Evolutionary conservation across 2,888 invertebrate species (phyloP).

Genomic region (Clanis bilineata): DNA sequence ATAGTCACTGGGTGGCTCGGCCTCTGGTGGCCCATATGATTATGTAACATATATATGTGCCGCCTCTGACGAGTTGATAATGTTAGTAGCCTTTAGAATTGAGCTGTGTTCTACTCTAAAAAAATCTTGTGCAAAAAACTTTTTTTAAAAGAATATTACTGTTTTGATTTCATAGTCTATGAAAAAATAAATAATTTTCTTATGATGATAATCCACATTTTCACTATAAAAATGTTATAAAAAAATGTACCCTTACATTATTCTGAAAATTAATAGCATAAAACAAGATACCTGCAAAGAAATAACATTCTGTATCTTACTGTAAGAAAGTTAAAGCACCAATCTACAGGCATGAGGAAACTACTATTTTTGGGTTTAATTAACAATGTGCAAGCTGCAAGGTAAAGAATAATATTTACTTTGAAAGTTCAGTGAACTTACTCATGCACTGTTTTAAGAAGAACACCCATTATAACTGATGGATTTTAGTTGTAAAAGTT

Average conservation of each 20-base stretch:
- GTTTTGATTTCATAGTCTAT: too few relatives aligned
- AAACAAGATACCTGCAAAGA: background rate
- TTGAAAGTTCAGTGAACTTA: background rate
- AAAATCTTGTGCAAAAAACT: too few relatives aligned
- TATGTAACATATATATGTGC: too few relatives aligned
- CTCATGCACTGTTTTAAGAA: background rate
- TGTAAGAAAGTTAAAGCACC: background rate
- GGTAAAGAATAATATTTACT: constrained; percentile 6
- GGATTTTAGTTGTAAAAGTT: background rate
- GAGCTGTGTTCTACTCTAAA: too few relatives aligned
- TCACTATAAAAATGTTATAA: too few relatives aligned
- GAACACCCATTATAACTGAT: background rate
- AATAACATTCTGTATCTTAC: background rate
- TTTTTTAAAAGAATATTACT: too few relatives aligned
- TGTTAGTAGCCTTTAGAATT: too few relatives aligned
- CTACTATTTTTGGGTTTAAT: background rate
- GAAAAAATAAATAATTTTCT: too few relatives aligned
- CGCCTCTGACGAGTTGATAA: too few relatives aligned
- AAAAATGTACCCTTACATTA: background rate
- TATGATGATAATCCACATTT: too few relatives aligned
- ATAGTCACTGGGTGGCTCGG: too few relatives aligned
- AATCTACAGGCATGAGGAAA: background rate
- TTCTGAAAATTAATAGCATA: background rate
- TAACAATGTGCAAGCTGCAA: background rate
- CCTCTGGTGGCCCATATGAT: too few relatives aligned